Base-by-base conservation (phyloP, 2,888 invertebrate species). In the Yponomeuta malinellus region DNA sequence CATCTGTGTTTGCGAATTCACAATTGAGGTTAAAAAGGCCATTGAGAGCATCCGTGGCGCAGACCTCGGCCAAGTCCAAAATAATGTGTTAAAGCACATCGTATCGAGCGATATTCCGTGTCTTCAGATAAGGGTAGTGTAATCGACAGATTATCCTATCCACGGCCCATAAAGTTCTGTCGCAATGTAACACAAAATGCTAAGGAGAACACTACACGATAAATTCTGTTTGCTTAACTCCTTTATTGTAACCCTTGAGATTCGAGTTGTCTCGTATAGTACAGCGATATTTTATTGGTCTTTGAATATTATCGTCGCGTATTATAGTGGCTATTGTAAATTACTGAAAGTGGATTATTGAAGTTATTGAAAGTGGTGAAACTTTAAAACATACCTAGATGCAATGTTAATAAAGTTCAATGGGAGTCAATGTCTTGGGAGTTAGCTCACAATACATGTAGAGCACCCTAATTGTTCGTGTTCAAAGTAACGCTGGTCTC, bases 61-160 rank as follows among this genome's bases (percentile, higher is more conserved):
- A 12, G 12, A 15, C 5, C 52, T 59, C 1, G 52, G 1, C 12
- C 0, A 59, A 43, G 43, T 15, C 52, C 15, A 15, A 59, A 12
- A 59, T 12, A 12, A 5, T 43, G 8, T 43, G 43, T 43, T 59
- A 59, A 59, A 59, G 15, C 52, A 59, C 52, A 59, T 6, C 15
- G 15, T 15, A 59, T 12, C 52, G 52, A 59, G 52, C 52, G 15
- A 78, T 82, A 81, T 82, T 81, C 81, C 75, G 74, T 75, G 78
- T 76, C 78, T 77, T 75, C 77, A 76, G 81, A 78, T 83, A 82
- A 79, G 81, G 69, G 82, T 78, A 80, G 81, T 81, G 83, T 83
- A 83, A 84, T 83, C 83, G 79, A 68, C 67, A 77, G 80, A 83
- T 84, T 79, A 85, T 83, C 81, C 83, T 78, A 79, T 81, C 82